Evolutionary conservation across 1,140 invertebrate genomes (phyloP), one percentile per base, ranked within the genome.

Genomic region (Ganaspis sp.): DNA sequence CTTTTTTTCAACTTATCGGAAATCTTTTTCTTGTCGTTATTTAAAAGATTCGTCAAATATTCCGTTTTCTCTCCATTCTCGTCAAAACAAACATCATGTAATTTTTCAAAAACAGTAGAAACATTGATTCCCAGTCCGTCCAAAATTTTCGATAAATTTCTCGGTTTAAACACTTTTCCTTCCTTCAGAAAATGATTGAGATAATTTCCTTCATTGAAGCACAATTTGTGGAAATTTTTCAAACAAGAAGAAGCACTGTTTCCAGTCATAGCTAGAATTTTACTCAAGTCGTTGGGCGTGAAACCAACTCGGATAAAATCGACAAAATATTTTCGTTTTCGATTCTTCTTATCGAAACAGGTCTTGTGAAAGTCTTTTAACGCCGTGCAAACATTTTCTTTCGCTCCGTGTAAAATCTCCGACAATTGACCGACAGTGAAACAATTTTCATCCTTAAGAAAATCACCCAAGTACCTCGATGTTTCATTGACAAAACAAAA

Each of bases 81-180:
- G 79, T 87, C 77, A 85, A 87, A 87, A 83, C 85, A 87, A 80
- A 86, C 71, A 79, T 79, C 75, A 82, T 86, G 83, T 26, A 87
- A 84, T 84, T 82, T 86, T 83, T 84, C 73, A 80, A 87, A 85
- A 70, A 72, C 70, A 77, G 29, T 49, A 79, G 83, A 83, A 80
- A 83, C 70, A 72, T 77, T 81, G 79, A 75, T 42, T 74, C 84
- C 84, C 77, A 38, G 73, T 76, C 80, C 71, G 72, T 79, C 12
- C 77, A 87, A 79, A 49, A 87, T 73, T 54, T 76, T 81, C 71
- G 80, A 81, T 81, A 87, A 74, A 79, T 73, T 74, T 80, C 78
- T 79, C 42, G 79, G 83, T 23, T 80, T 85, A 81, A 86, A 85
- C 76, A 85, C 21, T 72, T 77, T 26, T 54, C 77, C 69, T 19